Percentiles rank a stretch among this genome's conserved stretches.
Evolutionary conservation across 23 tunicate genomes (phyloP).

Genomic region (Halocynthia roretzi): DNA sequence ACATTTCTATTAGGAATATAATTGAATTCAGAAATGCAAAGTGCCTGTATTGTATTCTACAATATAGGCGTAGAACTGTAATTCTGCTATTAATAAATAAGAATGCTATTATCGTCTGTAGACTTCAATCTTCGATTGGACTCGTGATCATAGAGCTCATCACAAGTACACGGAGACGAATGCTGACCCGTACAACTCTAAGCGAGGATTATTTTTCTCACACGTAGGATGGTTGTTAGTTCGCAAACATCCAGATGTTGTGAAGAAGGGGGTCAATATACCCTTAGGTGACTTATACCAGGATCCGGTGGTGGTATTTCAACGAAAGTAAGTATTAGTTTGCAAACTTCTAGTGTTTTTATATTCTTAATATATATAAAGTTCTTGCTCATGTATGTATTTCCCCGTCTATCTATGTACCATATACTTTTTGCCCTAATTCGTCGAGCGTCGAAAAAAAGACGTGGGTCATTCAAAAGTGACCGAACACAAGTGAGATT

Average conservation of each 20-base stretch:
- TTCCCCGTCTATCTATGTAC: too few species aligned
- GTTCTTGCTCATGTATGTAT: too few species aligned
- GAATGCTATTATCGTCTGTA: conserved; percentile 10
- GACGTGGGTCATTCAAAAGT: too few species aligned
- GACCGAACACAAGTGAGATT: too few species aligned
- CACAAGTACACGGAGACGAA: conserved; percentile 81
- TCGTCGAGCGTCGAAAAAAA: too few species aligned
- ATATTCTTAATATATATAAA: too few species aligned
- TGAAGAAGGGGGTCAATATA: conserved; percentile 41
- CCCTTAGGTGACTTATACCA: conserved; percentile 44
- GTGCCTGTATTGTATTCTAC: not conserved
- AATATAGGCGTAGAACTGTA: not conserved
- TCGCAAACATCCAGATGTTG: conserved; percentile 81
- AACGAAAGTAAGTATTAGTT: conserved; percentile 54
- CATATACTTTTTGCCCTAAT: too few species aligned
- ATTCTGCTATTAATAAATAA: not conserved
- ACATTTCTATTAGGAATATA: too few species aligned
- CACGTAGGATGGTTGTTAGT: conserved; percentile 85
- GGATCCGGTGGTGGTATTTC: conserved; percentile 73
- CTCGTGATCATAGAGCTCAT: conserved; percentile 72
- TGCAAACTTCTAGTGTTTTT: too few species aligned
- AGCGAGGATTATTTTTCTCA: conserved; percentile 74
- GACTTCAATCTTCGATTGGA: conserved; percentile 78
- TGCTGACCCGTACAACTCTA: conserved; percentile 83
- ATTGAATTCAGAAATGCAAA: too few species aligned